Evolutionary conservation across 2,888 invertebrate species (phyloP), one percentile per base, ranked within the genome.

Genomic region (Reticulitermes lucifugus): DNA sequence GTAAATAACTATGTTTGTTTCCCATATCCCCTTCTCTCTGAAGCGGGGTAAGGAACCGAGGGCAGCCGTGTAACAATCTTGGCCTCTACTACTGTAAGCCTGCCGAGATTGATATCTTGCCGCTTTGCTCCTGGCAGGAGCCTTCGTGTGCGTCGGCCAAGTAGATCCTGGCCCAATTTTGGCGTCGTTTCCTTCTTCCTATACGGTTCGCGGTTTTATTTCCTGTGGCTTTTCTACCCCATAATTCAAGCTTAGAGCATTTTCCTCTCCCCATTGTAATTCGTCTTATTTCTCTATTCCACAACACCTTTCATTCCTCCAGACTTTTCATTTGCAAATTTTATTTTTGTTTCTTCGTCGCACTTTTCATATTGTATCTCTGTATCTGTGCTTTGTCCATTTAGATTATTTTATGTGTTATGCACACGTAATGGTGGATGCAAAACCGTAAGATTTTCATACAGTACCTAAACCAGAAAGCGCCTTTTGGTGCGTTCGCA

Each of bases 141-240:
- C 35, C 0, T 55, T 55, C 55, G 18, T 18, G 55, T 55, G 65
- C 25, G 65, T 9, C 25, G n/a, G 65, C 65, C 65, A 65, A 65
- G 65, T 65, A n/a, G 65, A 65, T 65, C n/a, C 65, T n/a, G 65
- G 65, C n/a, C 65, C 65, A 65, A 65, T 65, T 65, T 65, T 65
- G 65, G 65, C 65, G 25, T 25, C 65, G 65, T 65, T 65, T 65
- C 65, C 65, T 65, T 25, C 65, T 25, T 65, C 65, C 65, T 65
- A 25, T n/a, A n/a, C 6, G 65, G 25, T 65, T 65, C 65, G 25
- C 65, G 25, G 65, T 65, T 65, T 65, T n/a, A 65, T 65, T 65
- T 65, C 65, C 65, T 65, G 12, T 9, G 9, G 65, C 65, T 65
- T 65, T 65, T 65, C n/a, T n/a, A 25, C 65, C 65, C 65, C 65